These are phyloP conservation scores for Drosophila sproati DNA, from an alignment of 1,140 invertebrate species.

Conservation along the genomic window DNA sequence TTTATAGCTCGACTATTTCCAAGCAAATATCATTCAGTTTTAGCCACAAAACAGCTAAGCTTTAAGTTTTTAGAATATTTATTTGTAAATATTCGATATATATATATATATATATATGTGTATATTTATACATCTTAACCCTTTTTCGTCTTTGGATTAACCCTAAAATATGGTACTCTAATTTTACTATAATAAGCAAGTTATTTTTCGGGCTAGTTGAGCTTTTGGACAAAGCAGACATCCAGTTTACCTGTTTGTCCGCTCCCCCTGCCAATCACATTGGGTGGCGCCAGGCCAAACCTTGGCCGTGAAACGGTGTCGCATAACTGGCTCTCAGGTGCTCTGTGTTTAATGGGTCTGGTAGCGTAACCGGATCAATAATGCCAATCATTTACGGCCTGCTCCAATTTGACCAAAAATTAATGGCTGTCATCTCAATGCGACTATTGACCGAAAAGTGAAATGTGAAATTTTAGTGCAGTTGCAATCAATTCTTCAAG, in stretches of 20 bases:
- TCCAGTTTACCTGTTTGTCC: slow-evolving; percentile 10
- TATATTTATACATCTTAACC: no score
- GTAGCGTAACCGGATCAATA: slow-evolving; percentile 57
- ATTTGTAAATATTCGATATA: no score
- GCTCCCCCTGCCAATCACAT: background rate
- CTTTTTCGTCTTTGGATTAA: no score
- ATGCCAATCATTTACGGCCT: slow-evolving; percentile 44
- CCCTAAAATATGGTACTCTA: no score
- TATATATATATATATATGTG: no score
- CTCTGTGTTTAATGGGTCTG: slow-evolving; percentile 7
- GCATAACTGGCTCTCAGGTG: slow-evolving; percentile 28
- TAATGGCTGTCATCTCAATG: slow-evolving; percentile 32
- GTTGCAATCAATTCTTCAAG: background rate
- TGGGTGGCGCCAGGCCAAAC: slow-evolving; percentile 31
- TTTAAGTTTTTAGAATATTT: background rate
- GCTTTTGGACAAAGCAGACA: background rate
- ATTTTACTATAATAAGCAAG: no score
- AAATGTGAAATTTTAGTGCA: slow-evolving; percentile 40
- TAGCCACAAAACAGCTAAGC: background rate
- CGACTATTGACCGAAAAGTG: slow-evolving; percentile 64
- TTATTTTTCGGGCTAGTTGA: no score
- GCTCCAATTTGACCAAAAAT: slow-evolving; percentile 58
- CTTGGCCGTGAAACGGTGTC: slow-evolving; percentile 47
- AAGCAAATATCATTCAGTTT: background rate
- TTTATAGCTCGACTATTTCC: no score